Conservation (phyloP, 2,888 invertebrate species). For the Neoscelio sp. region DNA sequence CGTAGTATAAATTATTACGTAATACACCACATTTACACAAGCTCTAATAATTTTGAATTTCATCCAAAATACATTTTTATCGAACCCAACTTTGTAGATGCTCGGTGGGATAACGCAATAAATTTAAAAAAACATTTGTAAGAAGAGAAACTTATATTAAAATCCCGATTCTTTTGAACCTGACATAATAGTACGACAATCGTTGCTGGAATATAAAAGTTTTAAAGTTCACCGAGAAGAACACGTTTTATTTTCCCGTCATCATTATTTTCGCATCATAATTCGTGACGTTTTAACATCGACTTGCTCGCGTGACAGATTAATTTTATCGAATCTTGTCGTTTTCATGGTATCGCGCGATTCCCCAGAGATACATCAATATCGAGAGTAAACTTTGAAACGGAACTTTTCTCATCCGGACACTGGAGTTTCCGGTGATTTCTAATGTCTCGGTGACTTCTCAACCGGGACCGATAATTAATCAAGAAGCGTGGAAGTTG, state of each 20-base stretch:
- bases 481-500: slow-evolving; percentile 16
- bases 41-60: too few relatives aligned
- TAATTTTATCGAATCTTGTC: slow-evolving; percentile 46
- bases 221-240: slow-evolving; percentile 21
- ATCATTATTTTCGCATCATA: slow-evolving; percentile 52
- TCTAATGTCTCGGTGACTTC: slow-evolving; percentile 5
- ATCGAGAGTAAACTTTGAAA: slow-evolving; percentile 17
- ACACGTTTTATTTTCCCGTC: slow-evolving; percentile 12
- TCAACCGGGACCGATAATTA: slow-evolving; percentile 27
- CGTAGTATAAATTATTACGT: too few relatives aligned
- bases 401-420: slow-evolving; percentile 39
- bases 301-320: slow-evolving; percentile 32
- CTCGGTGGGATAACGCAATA: too few relatives aligned
- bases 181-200: slow-evolving; percentile 9
- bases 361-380: slow-evolving; percentile 38
- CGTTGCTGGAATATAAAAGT: background rate
- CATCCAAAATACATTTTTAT: too few relatives aligned
- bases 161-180: slow-evolving; percentile 9
- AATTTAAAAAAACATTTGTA: too few relatives aligned
- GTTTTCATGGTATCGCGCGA: background rate
- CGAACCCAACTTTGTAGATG: too few relatives aligned
- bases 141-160: background rate
- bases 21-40: too few relatives aligned
- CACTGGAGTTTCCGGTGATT: slow-evolving; percentile 10
- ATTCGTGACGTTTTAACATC: slow-evolving; percentile 35